Evolutionary conservation across 2,888 invertebrate genomes (phyloP).

Genomic region (Coecobrya sp.): DNA sequence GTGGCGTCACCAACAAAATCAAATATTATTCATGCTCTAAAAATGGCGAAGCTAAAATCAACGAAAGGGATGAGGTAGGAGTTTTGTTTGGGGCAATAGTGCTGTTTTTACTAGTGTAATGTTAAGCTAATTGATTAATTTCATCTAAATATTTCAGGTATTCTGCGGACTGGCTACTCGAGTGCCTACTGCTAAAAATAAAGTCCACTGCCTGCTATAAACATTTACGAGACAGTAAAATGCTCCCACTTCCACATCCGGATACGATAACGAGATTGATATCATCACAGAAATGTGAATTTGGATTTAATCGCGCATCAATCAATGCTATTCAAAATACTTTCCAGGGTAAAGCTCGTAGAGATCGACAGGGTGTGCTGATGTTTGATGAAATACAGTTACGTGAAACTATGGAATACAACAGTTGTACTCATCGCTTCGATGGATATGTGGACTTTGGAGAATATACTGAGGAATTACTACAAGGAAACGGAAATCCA

Average conservation of each 20-base stretch:
- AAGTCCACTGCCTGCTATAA: constrained; percentile 63
- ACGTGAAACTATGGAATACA: constrained; percentile 58
- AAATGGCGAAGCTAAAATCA: constrained; percentile 25
- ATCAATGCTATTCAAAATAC: constrained; percentile 52
- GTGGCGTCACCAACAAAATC: background rate
- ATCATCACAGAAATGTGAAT: constrained; percentile 57
- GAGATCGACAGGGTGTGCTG: constrained; percentile 60
- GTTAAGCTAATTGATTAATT: background rate
- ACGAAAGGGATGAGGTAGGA: constrained; percentile 75
- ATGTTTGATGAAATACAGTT: constrained; percentile 77
- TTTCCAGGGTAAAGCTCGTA: background rate
- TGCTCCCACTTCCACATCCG: constrained; percentile 70
- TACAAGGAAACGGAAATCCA: background rate
- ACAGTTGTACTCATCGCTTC: background rate
- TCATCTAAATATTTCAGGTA: constrained; percentile 43
- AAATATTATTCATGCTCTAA: constrained; percentile 15
- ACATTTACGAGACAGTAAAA: constrained; percentile 51
- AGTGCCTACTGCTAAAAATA: constrained; percentile 73
- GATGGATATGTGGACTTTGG: background rate
- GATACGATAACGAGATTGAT: constrained; percentile 46
- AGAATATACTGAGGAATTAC: background rate
- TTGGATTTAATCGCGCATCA: constrained; percentile 61
- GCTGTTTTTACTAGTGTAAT: background rate
- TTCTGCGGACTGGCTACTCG: constrained; percentile 70
- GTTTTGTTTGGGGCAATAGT: no score